These are phyloP conservation scores for Brevimyrus niger DNA, from an alignment of 2,113 vertebrate genomes.

Conservation along the genomic window DNA sequence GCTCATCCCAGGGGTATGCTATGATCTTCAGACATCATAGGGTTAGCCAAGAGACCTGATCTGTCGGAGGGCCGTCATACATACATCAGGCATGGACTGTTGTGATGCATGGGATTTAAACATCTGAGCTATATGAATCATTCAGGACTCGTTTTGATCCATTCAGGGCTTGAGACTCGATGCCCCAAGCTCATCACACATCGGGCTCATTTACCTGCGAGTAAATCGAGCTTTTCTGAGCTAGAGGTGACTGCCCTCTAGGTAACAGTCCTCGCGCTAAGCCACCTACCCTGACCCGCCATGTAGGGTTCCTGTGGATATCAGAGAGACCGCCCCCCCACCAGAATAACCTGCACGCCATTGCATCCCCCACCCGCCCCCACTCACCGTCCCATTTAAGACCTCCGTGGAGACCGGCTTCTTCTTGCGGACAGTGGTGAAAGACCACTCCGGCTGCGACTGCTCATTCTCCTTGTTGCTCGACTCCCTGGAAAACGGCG, in stretches of 20 bases:
- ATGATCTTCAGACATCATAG: not conserved
- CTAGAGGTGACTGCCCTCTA: not conserved
- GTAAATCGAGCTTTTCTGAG: not conserved
- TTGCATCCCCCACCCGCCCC: not conserved
- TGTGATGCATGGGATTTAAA: not conserved
- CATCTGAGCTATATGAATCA: not conserved
- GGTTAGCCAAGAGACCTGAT: not conserved
- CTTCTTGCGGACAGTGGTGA: constrained; percentile 92
- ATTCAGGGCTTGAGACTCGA: not conserved
- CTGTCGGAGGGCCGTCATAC: not conserved
- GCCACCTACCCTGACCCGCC: not conserved
- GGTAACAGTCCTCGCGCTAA: not conserved
- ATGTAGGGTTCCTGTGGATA: not conserved
- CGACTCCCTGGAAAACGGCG: constrained; percentile 64
- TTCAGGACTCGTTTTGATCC: not conserved
- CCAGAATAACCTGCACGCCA: not conserved
- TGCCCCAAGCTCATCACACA: not conserved
- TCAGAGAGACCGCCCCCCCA: not conserved
- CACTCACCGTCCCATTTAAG: constrained; percentile 76
- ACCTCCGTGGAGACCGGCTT: constrained; percentile 78
- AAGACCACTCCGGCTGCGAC: constrained; percentile 79
- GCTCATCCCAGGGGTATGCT: not conserved
- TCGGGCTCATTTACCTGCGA: not conserved
- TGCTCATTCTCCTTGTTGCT: constrained; percentile 74
- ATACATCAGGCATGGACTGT: not conserved